phyloP scores from a whole-genome alignment of 2,113 vertebrate species.

The Heteronetta atricapilla region DNA sequence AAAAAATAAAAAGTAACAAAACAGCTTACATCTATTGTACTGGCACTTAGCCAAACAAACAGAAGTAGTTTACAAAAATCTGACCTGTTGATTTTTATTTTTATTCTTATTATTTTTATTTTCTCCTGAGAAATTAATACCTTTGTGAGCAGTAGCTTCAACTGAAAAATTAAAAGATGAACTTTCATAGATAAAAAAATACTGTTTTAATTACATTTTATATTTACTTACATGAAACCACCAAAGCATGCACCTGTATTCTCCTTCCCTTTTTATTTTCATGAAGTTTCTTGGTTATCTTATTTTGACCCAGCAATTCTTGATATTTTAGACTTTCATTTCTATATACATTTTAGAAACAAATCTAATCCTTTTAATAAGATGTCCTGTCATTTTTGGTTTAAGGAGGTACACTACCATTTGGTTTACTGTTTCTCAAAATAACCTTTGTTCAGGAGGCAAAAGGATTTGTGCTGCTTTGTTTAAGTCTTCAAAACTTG shows the following conservation, averaged over 20 bases:
- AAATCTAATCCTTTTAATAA: accelerated
- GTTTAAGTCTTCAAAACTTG: background rate
- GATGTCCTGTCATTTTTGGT: background rate
- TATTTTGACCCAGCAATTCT: background rate
- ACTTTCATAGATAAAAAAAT: background rate
- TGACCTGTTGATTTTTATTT: background rate
- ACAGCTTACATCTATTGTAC: background rate
- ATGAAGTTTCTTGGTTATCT: background rate
- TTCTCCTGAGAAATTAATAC: background rate
- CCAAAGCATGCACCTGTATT: background rate
- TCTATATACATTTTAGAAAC: background rate
- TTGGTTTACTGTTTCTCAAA: background rate
- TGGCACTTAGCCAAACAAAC: background rate
- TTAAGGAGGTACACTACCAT: background rate
- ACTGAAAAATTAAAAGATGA: background rate
- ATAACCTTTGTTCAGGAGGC: background rate
- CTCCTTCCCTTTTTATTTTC: background rate
- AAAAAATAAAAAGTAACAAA: background rate
- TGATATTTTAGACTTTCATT: background rate
- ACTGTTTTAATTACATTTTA: background rate
- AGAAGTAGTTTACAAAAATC: background rate
- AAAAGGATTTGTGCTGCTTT: background rate
- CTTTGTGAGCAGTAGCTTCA: accelerated
- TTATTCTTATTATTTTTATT: too few species aligned
- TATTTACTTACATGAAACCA: background rate